Percentiles rank a stretch among this genome's conserved stretches.
Conservation (phyloP, 1,140 invertebrate species). For the Drosophila kepulauana region DNA sequence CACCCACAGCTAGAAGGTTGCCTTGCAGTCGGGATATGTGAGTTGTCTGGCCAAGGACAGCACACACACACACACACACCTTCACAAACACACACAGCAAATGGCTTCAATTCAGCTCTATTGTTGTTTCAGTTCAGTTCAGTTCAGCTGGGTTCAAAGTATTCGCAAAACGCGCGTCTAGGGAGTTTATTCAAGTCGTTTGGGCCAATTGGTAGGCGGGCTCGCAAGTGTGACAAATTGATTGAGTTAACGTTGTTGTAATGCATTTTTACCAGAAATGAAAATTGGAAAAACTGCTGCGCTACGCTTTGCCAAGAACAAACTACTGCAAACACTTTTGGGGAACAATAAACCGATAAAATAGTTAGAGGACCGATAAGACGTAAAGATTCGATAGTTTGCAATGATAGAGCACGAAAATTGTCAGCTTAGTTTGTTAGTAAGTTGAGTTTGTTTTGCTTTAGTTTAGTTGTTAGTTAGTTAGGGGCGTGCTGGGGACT, state of each 20-base stretch:
- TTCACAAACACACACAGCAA: neutral
- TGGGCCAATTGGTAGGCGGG: slow-evolving; percentile 14
- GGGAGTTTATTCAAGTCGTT: neutral
- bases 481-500: slow-evolving; percentile 38
- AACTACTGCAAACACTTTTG: slow-evolving; percentile 6
- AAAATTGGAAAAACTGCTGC: slow-evolving; percentile 12
- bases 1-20: neutral
- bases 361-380: neutral
- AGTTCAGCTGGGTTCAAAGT: slow-evolving; percentile 22
- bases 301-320: slow-evolving; percentile 43
- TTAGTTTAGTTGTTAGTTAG: slow-evolving; percentile 40
- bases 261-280: slow-evolving; percentile 39
- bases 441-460: too few species aligned
- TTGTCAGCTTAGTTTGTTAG: neutral
- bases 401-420: slow-evolving; percentile 39
- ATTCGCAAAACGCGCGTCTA: slow-evolving; percentile 16
- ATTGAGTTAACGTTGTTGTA: slow-evolving; percentile 34
- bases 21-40: slow-evolving; percentile 14
- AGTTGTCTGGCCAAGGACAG: slow-evolving; percentile 41
- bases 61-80: too few species aligned
- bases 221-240: slow-evolving; percentile 40
- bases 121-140: neutral
- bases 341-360: slow-evolving; percentile 12
- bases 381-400: slow-evolving; percentile 26
- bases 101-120: slow-evolving; percentile 9